A percentile compares a stretch with the other conserved stretches of the same genome.
Conservation (phyloP, 2,797 vertebrate species). For the Pyrocephalus nanus region DNA sequence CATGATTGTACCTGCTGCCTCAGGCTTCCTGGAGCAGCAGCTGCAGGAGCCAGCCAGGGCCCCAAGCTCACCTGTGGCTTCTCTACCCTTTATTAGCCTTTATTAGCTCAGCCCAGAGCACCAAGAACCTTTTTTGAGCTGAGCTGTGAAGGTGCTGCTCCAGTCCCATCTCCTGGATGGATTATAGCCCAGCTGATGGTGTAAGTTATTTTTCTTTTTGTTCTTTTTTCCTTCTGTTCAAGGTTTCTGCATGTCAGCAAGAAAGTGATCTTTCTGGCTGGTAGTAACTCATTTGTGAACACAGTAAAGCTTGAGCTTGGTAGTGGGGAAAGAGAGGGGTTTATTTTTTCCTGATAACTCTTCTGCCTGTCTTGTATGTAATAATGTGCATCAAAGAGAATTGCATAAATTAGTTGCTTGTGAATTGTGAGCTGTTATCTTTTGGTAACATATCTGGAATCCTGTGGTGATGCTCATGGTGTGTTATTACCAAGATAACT, state of each 20-base stretch:
- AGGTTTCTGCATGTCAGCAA: background rate
- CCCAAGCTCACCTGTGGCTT: accelerated
- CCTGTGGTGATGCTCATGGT: background rate
- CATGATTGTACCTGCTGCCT: background rate
- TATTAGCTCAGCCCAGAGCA: background rate
- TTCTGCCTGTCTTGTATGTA: background rate
- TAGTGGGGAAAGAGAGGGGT: background rate
- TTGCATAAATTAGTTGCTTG: background rate
- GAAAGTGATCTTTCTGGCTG: background rate
- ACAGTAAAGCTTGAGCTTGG: background rate
- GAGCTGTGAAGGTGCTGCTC: accelerated
- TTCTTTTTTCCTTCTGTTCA: background rate
- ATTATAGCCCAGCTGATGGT: background rate
- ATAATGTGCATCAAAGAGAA: background rate
- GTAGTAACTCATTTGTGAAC: background rate
- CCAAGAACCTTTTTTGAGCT: background rate
- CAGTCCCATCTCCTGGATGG: background rate
- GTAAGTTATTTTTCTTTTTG: background rate
- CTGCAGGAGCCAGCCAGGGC: background rate
- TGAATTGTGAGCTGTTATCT: background rate
- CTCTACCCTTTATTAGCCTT: background rate
- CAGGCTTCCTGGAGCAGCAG: background rate
- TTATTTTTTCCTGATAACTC: background rate
- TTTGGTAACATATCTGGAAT: background rate
- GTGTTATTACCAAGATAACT: background rate